Conservation (phyloP, 2,113 vertebrate genomes). For the Carassius auratus region DNA sequence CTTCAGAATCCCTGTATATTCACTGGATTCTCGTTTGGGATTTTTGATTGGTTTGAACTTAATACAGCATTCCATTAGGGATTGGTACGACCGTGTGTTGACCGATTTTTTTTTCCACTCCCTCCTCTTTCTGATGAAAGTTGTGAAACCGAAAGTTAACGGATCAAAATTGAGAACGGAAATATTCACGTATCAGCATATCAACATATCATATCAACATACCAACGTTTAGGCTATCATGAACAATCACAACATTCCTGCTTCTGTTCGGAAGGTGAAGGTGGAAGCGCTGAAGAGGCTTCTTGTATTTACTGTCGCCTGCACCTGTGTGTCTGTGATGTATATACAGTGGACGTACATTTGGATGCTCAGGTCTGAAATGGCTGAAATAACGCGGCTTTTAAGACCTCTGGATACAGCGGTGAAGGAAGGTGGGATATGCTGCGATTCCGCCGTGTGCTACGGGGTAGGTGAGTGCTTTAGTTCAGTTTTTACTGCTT, state of each 20-base stretch:
- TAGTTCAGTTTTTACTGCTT: background rate
- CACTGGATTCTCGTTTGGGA: background rate
- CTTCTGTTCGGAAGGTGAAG: background rate
- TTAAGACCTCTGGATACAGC: constrained; percentile 2
- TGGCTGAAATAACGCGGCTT: constrained; percentile 41
- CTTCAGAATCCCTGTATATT: background rate
- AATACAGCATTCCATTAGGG: background rate
- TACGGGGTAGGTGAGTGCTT: constrained; percentile 47
- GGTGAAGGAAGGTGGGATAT: constrained; percentile 40
- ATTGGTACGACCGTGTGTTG: background rate
- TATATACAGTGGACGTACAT: constrained; percentile 49
- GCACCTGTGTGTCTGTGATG: constrained; percentile 48
- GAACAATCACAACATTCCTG: background rate
- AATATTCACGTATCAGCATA: background rate
- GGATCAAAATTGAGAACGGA: background rate
- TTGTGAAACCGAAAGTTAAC: constrained; percentile 27
- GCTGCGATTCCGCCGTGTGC: background rate
- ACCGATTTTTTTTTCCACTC: constrained; percentile 9
- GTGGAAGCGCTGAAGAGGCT: constrained; percentile 12
- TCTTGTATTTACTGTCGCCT: constrained; percentile 27
- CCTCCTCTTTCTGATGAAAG: constrained; percentile 7
- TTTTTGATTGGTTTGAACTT: background rate
- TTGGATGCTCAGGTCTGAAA: constrained; percentile 45
- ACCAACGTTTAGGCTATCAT: background rate
- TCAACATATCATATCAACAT: too few relatives aligned